Evolutionary conservation across 2,888 invertebrate genomes (phyloP).

Genomic region (Protophormia terraenovae): DNA sequence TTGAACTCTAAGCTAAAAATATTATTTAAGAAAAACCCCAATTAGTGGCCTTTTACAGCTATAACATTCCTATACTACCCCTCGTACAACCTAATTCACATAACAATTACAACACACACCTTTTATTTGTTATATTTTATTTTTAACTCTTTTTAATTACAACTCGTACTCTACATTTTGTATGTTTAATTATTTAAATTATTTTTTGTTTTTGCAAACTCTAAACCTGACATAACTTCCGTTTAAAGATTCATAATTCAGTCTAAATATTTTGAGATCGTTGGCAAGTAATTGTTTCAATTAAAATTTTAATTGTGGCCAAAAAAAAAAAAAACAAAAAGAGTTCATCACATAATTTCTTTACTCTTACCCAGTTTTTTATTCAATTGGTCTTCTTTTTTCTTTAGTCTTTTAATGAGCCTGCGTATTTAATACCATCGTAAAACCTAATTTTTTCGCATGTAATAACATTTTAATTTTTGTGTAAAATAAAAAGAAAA

Average conservation of each 20-base stretch:
- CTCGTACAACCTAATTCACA: background rate
- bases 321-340: too few relatives aligned
- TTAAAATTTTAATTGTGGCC: background rate
- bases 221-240: slow-evolving; percentile 25
- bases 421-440: background rate
- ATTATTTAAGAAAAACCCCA: too few relatives aligned
- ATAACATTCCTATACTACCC: background rate
- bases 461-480: background rate
- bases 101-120: background rate
- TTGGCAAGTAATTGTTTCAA: background rate
- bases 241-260: background rate
- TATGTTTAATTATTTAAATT: background rate
- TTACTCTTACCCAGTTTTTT: background rate
- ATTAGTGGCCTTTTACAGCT: too few relatives aligned
- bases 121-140: background rate
- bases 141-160: background rate
- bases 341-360: background rate
- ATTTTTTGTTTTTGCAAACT: background rate
- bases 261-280: too few relatives aligned
- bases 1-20: too few relatives aligned
- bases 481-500: background rate
- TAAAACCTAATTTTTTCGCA: background rate
- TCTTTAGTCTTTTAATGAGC: background rate
- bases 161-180: background rate
- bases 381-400: background rate